Conservation (phyloP, 2,888 invertebrate species). For the Loripinus fragilis region DNA sequence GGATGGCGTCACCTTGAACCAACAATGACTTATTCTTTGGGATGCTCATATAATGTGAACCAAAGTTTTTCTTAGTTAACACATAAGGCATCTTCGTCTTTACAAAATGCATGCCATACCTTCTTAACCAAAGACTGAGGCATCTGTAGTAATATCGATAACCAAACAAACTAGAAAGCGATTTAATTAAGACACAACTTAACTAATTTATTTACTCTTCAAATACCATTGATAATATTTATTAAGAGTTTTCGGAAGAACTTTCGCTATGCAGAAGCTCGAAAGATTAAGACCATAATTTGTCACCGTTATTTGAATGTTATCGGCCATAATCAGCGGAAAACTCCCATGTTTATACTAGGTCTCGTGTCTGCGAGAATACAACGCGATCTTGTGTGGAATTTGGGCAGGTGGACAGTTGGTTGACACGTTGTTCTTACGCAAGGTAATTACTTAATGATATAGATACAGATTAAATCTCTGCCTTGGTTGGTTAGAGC, state of each 20-base stretch:
- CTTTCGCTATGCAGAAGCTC: conserved; percentile 7
- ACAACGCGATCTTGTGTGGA: conserved; percentile 30
- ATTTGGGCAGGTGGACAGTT: conserved; percentile 40
- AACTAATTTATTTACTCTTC: conserved; percentile 50
- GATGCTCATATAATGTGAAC: neutral
- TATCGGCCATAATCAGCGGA: conserved; percentile 52
- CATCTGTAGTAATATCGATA: conserved; percentile 57
- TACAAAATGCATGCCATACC: conserved; percentile 36
- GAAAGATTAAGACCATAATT: conserved; percentile 39
- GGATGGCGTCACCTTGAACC: too few species aligned
- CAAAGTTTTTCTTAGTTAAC: neutral
- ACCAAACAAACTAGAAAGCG: conserved; percentile 47
- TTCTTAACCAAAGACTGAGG: conserved; percentile 47
- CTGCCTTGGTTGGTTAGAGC: too few species aligned
- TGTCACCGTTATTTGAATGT: conserved; percentile 50
- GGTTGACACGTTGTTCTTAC: neutral
- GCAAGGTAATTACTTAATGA: neutral
- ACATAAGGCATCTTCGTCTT: neutral
- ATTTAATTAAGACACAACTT: conserved; percentile 55
- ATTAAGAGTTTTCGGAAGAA: conserved; percentile 19
- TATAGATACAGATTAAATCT: neutral
- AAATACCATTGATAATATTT: conserved; percentile 23
- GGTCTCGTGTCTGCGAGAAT: conserved; percentile 62
- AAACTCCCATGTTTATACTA: conserved; percentile 60
- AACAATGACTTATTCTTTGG: neutral